phyloP scores from a whole-genome alignment of 2,797 vertebrate genomes.

The Champsocephalus gunnari region DNA sequence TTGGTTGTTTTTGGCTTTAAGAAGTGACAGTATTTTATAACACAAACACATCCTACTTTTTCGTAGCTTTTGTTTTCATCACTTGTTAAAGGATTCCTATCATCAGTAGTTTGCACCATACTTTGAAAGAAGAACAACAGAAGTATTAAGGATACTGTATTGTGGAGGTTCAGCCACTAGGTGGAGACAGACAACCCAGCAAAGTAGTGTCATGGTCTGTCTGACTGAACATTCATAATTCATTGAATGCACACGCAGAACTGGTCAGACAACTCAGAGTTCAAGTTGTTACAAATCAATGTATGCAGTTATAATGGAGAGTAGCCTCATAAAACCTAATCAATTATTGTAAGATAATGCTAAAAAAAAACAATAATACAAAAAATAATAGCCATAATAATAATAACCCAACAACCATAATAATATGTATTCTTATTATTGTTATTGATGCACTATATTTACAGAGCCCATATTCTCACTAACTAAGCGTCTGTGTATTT shows the following conservation, averaged over 20 bases:
- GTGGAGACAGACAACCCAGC: constrained; percentile 59
- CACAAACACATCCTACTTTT: background rate
- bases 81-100: constrained; percentile 2
- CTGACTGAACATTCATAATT: background rate
- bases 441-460: too few relatives aligned
- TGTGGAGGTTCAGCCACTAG: constrained; percentile 45
- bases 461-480: background rate
- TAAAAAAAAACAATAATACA: too few relatives aligned
- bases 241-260: background rate
- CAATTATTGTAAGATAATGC: background rate
- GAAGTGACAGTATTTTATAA: background rate
- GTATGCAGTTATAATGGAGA: background rate
- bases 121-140: background rate
- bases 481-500: too few relatives aligned
- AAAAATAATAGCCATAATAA: too few relatives aligned
- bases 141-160: background rate
- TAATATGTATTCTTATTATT: too few relatives aligned
- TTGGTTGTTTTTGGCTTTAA: background rate
- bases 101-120: background rate
- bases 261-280: background rate
- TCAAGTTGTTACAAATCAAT: background rate
- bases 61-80: background rate
- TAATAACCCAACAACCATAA: too few relatives aligned
- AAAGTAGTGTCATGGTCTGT: background rate
- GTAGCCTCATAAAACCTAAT: background rate